These are phyloP conservation scores for Aplysina aerophoba DNA, from an alignment of 37 sponge, comb jelly and placozoan species.

Conservation along the genomic window DNA sequence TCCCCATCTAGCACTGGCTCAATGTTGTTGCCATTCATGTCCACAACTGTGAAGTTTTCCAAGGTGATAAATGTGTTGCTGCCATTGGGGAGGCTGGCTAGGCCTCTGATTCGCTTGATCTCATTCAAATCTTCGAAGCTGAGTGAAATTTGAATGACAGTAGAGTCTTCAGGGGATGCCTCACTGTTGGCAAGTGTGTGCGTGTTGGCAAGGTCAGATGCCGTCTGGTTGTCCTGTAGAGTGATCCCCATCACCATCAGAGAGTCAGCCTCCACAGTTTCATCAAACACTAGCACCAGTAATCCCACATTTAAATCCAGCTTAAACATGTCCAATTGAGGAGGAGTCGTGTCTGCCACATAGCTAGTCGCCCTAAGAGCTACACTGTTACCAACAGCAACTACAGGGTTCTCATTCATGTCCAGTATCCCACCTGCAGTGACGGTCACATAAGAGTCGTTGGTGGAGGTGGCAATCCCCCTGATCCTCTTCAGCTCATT, in stretches of 20 bases:
- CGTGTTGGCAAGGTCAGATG: conserved; percentile 20
- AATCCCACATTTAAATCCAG: conserved; percentile 68
- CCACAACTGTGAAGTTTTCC: conserved; percentile 62
- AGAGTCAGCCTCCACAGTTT: conserved; percentile 83
- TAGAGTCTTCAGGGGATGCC: conserved; percentile 64
- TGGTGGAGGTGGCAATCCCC: conserved; percentile 50
- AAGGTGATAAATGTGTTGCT: conserved; percentile 66
- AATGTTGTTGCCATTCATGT: conserved; percentile 82
- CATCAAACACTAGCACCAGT: conserved; percentile 75
- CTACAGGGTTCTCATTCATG: conserved; percentile 66
- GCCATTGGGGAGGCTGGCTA: conserved; percentile 63
- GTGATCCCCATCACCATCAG: conserved; percentile 59
- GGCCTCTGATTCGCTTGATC: conserved; percentile 77
- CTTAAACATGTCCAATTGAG: conserved; percentile 52
- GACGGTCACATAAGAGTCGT: conserved; percentile 65
- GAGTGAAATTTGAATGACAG: conserved; percentile 59
- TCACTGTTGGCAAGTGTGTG: conserved; percentile 74
- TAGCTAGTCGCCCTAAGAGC: conserved; percentile 42
- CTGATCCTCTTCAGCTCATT: conserved; percentile 77
- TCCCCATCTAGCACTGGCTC: conserved; percentile 41
- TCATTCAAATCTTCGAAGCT: conserved; percentile 84
- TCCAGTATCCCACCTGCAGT: conserved; percentile 67
- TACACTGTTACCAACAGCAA: conserved; percentile 13
- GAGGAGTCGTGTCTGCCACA: conserved; percentile 60
- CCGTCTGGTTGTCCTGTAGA: conserved; percentile 52